These are phyloP conservation scores for Silurus meridionalis DNA, from an alignment of 2,113 vertebrate species.

Conservation along the genomic window DNA sequence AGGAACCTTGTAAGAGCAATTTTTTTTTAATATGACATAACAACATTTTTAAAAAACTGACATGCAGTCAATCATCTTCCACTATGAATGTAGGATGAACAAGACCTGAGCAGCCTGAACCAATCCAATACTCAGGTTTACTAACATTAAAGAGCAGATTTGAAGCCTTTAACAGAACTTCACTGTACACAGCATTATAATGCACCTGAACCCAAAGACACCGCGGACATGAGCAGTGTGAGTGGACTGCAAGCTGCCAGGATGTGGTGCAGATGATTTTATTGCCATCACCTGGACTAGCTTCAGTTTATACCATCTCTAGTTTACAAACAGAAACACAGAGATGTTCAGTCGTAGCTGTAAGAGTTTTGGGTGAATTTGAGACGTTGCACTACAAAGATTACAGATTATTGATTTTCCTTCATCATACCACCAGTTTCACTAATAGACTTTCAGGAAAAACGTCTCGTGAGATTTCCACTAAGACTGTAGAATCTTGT, in stretches of 20 bases:
- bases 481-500: not conserved
- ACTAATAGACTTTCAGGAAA: not conserved
- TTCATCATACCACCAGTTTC: not conserved
- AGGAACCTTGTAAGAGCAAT: too few species aligned
- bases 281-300: not conserved
- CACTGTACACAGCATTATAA: not conserved
- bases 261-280: not conserved
- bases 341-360: not conserved
- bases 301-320: not conserved
- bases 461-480: not conserved
- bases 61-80: too few species aligned
- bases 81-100: too few species aligned
- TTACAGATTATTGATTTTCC: not conserved
- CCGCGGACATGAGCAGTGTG: not conserved
- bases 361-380: not conserved
- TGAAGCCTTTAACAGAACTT: not conserved
- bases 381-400: not conserved
- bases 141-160: not conserved
- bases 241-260: not conserved
- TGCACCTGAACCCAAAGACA: not conserved
- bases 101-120: not conserved
- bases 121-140: not conserved
- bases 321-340: not conserved
- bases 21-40: too few species aligned
- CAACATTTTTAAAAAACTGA: too few species aligned